A percentile compares a stretch with the other conserved stretches of the same genome.
These are phyloP conservation scores for Proteles cristata DNA, from an alignment of 2,113 vertebrate species.

Conservation along the genomic window DNA sequence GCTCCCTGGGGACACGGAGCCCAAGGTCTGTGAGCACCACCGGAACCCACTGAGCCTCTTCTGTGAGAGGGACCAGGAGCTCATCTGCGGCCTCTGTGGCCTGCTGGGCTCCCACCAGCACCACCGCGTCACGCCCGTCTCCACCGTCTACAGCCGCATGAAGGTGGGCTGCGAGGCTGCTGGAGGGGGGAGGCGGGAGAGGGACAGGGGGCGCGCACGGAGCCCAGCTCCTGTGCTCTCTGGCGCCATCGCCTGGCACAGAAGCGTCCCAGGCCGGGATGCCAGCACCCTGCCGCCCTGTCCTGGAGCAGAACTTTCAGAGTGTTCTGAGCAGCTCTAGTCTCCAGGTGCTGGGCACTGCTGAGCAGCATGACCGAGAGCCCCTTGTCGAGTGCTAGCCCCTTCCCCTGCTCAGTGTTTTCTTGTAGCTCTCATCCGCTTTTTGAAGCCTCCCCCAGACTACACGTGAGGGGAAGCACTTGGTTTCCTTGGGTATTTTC, in stretches of 20 bases:
- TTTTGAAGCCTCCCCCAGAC: background rate
- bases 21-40: constrained; percentile 85
- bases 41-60: constrained; percentile 92
- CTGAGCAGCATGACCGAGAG: accelerated
- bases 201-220: background rate
- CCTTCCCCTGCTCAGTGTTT: background rate
- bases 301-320: no score
- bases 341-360: background rate
- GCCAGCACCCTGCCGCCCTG: background rate
- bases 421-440: background rate
- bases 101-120: constrained; percentile 89
- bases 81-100: constrained; percentile 92
- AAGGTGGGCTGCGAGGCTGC: constrained; percentile 84
- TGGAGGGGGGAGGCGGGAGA: accelerated
- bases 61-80: constrained; percentile 89
- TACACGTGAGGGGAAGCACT: background rate
- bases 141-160: constrained; percentile 89
- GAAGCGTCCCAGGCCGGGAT: no score
- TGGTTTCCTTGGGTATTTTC: background rate
- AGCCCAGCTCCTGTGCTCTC: background rate
- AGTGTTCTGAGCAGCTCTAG: background rate
- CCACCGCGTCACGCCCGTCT: constrained; percentile 87
- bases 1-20: constrained; percentile 72
- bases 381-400: background rate
- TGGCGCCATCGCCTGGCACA: background rate